phyloP scores from a whole-genome alignment of 2,797 vertebrate species.

The Sphenopsis melanotis region DNA sequence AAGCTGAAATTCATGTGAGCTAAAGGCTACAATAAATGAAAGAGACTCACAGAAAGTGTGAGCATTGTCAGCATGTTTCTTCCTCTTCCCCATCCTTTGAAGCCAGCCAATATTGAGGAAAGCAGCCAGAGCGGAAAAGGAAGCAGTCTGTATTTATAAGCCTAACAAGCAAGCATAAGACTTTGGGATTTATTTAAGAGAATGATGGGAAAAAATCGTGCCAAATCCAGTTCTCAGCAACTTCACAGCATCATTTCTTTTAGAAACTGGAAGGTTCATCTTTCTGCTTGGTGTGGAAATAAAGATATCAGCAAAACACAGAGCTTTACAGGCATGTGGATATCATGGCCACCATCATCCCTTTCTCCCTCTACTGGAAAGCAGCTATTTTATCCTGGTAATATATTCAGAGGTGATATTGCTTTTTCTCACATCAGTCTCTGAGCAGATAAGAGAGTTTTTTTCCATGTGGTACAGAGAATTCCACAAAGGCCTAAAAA shows the following conservation, averaged over 20 bases:
- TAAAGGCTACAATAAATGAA: background rate
- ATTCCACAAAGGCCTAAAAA: conserved; percentile 9
- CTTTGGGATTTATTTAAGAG: background rate
- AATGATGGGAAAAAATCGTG: background rate
- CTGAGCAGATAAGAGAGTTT: conserved; percentile 19
- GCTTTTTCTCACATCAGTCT: background rate
- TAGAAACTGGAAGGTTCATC: background rate
- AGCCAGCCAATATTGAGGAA: background rate
- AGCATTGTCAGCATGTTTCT: background rate
- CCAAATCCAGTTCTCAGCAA: background rate
- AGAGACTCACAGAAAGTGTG: background rate
- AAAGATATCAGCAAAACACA: conserved; percentile 39
- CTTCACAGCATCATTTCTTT: background rate
- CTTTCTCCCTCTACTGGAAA: background rate
- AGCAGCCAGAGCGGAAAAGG: conserved; percentile 1
- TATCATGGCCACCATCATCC: background rate
- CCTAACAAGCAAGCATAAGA: background rate
- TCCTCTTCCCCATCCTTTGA: background rate
- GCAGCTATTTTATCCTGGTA: conserved; percentile 7
- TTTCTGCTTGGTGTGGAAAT: conserved; percentile 12
- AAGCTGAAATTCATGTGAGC: background rate
- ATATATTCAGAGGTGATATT: conserved; percentile 1
- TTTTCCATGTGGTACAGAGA: background rate
- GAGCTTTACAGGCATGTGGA: background rate
- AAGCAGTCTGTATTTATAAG: conserved; percentile 1